Evolutionary conservation across 2,888 invertebrate species (phyloP), one percentile per base, ranked within the genome.

Genomic region (Leptarthrus brevirostris): DNA sequence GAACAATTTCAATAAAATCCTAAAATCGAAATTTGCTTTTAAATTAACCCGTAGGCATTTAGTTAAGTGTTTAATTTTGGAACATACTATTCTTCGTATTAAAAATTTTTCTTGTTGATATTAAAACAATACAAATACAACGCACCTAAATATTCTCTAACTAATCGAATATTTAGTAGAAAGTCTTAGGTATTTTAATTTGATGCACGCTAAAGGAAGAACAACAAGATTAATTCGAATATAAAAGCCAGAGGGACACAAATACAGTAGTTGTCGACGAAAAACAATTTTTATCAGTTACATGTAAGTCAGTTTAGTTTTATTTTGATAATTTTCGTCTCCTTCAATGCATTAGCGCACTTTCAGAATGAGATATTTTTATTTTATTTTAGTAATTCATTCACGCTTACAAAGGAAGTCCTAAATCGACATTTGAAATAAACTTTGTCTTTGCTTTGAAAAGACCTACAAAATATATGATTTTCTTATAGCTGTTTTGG

Each of bases 401-500:
- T n/a, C 24, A 47, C 14, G 10, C n/a, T 44, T 64, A 22, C 22
- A 20, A 40, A 40, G 36, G 22, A 12, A 24, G 24, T n/a, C 24
- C 64, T 44, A 22, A 44, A 16, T 64, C 64, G 47, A 44, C 44
- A 22, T 64, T 44, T 24, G 12, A 64, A 64, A 64, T 64, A 64
- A 44, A 64, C n/a, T 64, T 44, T 47, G 14, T 49, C 18, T 44
- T 24, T 64, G n/a, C 24, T 47, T 18, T 64, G 40, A 64, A 64
- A 64, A 64, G 44, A 64, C 26, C 64, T 64, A 64, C 47, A 64
- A 64, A 64, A 64, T 64, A 64, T 64, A 64, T 64, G 14, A 22
- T 64, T 20, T 44, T 20, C 22, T 22, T 44, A 22, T 44, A n/a
- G n/a, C n/a, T n/a, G n/a, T 64, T 40, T 47, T 40, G 47, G 64